Evolutionary conservation across 2,113 vertebrate genomes (phyloP).

Genomic region (Aptenodytes patagonicus): DNA sequence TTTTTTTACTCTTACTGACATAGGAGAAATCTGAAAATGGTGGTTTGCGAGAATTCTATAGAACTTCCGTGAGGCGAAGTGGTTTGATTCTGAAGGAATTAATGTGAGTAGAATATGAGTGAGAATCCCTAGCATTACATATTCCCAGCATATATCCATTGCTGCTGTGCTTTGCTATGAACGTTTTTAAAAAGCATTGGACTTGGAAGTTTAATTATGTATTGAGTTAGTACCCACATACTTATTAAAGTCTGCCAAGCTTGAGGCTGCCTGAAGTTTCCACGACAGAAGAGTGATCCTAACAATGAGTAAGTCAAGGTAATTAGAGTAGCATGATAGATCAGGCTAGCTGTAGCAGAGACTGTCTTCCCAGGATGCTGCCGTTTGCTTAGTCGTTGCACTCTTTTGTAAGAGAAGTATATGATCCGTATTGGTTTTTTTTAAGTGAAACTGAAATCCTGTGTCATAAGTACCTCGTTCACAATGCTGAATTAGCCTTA

Average conservation of each 20-base stretch:
- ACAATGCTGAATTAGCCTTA: background rate
- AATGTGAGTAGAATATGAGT: background rate
- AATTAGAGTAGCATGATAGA: background rate
- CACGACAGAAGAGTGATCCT: background rate
- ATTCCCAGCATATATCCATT: background rate
- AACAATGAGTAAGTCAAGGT: slow-evolving; percentile 2
- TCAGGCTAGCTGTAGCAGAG: background rate
- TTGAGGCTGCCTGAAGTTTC: background rate
- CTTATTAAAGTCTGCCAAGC: background rate
- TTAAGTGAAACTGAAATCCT: background rate
- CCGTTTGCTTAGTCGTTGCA: background rate
- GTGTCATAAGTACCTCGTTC: background rate
- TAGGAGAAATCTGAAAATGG: background rate
- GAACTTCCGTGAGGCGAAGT: background rate
- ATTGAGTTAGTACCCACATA: background rate
- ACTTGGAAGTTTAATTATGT: background rate
- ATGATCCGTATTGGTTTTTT: background rate
- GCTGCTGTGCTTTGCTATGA: background rate
- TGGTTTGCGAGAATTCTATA: background rate
- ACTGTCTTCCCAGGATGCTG: background rate
- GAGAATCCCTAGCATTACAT: background rate
- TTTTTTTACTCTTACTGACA: background rate
- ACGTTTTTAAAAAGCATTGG: background rate
- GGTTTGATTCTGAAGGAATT: background rate
- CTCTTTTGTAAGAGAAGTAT: background rate